Conservation (phyloP, 2,888 invertebrate genomes). For the Brachynemurus nebulosus region DNA sequence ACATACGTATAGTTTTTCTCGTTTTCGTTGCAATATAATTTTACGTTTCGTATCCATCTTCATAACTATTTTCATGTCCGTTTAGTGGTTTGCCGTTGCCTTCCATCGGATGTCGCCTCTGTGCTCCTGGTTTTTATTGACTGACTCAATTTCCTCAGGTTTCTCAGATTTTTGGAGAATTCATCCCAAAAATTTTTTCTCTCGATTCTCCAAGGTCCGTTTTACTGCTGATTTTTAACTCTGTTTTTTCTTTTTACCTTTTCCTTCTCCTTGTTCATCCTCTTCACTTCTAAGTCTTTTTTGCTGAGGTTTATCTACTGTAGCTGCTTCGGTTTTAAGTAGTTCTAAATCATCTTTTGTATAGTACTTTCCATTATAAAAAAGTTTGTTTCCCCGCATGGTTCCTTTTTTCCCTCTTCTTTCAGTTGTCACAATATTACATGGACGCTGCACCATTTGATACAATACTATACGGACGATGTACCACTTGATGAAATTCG, state of each 20-base stretch:
- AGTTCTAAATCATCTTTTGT: not conserved
- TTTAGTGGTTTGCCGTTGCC: too few relatives aligned
- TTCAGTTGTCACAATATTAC: too few relatives aligned
- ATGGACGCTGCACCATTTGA: too few relatives aligned
- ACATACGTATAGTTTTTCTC: not conserved
- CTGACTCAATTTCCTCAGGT: not conserved
- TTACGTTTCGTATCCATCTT: too few relatives aligned
- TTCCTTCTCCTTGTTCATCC: not conserved
- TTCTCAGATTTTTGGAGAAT: not conserved
- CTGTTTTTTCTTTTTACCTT: not conserved
- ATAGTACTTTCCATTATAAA: not conserved
- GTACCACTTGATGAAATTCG: too few relatives aligned
- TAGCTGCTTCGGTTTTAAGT: not conserved
- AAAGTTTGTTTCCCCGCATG: not conserved
- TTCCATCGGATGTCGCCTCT: too few relatives aligned
- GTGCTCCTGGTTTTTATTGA: too few relatives aligned
- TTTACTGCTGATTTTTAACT: not conserved
- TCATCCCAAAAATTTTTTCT: not conserved
- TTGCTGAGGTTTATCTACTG: not conserved
- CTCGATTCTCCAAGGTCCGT: not conserved
- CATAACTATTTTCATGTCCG: too few relatives aligned
- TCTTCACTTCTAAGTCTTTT: conserved; percentile 1
- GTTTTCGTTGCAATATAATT: not conserved
- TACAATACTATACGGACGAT: too few relatives aligned
- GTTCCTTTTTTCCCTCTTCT: not conserved